Percentiles rank a stretch among this genome's conserved stretches.
Evolutionary conservation across 2,888 invertebrate genomes (phyloP).

Genomic region (Andrena chrysosceles): DNA sequence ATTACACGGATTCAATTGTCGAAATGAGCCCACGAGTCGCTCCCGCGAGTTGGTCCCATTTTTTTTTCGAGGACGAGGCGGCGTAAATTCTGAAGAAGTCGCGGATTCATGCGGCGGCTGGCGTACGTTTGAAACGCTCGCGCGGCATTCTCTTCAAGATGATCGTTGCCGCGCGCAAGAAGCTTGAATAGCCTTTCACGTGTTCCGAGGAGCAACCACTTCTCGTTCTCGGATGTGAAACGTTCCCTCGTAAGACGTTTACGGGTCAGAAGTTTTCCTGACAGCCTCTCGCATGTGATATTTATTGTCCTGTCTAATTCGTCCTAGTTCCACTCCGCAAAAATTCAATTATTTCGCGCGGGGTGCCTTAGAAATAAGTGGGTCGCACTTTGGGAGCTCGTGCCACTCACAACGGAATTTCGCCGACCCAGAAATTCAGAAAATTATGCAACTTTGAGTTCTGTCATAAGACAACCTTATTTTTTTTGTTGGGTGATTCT

Average conservation of each 20-base stretch:
- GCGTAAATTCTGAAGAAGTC: conserved; percentile 3
- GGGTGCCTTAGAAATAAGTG: background rate
- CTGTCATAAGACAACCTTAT: too few relatives aligned
- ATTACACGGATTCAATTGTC: conserved; percentile 27
- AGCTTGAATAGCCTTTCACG: conserved; percentile 53
- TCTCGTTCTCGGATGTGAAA: conserved; percentile 54
- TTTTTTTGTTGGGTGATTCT: too few relatives aligned
- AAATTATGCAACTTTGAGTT: too few relatives aligned
- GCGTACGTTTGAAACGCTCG: conserved; percentile 41
- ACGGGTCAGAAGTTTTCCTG: conserved; percentile 11
- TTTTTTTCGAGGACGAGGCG: conserved; percentile 5
- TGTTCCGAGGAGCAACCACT: conserved; percentile 43
- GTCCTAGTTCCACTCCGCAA: background rate
- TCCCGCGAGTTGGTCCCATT: background rate
- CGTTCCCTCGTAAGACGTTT: conserved; percentile 17
- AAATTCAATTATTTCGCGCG: background rate
- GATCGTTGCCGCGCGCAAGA: conserved; percentile 46
- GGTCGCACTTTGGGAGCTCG: too few relatives aligned
- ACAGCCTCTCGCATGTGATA: background rate
- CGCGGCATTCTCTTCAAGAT: conserved; percentile 38
- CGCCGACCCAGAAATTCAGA: too few relatives aligned
- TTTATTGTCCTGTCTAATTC: conserved; percentile 6
- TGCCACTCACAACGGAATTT: too few relatives aligned
- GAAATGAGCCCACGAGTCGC: conserved; percentile 1
- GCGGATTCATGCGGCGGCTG: conserved; percentile 5